phyloP scores from a whole-genome alignment of 2,888 invertebrate genomes.

The Spatulosminthurus flaviceps region DNA sequence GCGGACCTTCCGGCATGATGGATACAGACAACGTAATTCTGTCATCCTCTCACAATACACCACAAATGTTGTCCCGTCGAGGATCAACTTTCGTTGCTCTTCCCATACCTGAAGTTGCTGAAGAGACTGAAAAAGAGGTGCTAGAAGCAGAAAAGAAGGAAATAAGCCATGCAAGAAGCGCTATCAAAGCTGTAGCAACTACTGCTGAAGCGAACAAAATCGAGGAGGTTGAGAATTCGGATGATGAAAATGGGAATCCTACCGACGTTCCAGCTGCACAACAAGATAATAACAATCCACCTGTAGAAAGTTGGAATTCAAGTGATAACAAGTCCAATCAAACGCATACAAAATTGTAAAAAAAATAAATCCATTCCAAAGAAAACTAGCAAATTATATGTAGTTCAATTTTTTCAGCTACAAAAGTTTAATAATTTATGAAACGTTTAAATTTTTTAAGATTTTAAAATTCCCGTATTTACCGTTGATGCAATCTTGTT shows the following conservation, averaged over 20 bases:
- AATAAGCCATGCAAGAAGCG: constrained; percentile 10
- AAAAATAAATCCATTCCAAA: constrained; percentile 18
- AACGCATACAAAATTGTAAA: constrained; percentile 34
- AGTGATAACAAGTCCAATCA: constrained; percentile 8
- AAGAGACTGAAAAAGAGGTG: constrained; percentile 62
- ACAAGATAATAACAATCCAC: constrained; percentile 11
- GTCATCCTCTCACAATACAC: constrained; percentile 9
- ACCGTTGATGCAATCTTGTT: not conserved
- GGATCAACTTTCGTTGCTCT: constrained; percentile 58
- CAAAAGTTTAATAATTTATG: not conserved
- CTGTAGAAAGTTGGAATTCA: not conserved
- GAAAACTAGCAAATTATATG: not conserved
- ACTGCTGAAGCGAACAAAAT: constrained; percentile 40
- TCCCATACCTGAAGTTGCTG: constrained; percentile 56
- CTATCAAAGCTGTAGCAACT: constrained; percentile 33
- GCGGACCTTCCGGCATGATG: not conserved
- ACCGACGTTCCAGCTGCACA: not conserved
- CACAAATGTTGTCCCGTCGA: constrained; percentile 52
- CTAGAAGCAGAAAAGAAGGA: constrained; percentile 46
- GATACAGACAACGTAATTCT: constrained; percentile 33
- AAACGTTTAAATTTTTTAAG: not conserved
- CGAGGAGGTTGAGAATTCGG: constrained; percentile 30
- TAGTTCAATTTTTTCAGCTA: constrained; percentile 20
- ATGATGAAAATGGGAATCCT: constrained; percentile 45
- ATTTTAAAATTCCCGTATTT: not conserved